phyloP scores from a whole-genome alignment of 2,113 vertebrate species.

The Lontra canadensis region DNA sequence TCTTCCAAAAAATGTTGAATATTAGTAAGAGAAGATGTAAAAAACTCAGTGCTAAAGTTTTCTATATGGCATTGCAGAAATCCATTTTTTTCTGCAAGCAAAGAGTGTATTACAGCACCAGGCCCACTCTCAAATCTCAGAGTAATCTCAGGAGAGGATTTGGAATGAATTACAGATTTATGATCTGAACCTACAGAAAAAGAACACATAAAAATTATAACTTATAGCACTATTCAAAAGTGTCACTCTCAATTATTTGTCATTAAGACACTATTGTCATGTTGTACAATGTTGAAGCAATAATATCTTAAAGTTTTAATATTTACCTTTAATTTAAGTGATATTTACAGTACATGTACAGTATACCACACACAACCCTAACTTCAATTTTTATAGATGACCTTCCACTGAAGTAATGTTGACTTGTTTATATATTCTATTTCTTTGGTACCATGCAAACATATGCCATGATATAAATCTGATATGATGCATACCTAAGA shows the following conservation, averaged over 20 bases:
- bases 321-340: slow-evolving; percentile 1
- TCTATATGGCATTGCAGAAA: slow-evolving; percentile 95
- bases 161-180: slow-evolving; percentile 79
- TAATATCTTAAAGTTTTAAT: background rate
- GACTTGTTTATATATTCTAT: background rate
- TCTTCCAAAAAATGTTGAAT: slow-evolving; percentile 96
- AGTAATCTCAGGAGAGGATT: slow-evolving; percentile 89
- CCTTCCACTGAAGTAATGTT: background rate
- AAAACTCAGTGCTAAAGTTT: slow-evolving; percentile 92
- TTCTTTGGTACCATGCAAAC: background rate
- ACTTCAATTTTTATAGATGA: slow-evolving; percentile 31
- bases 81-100: slow-evolving; percentile 94
- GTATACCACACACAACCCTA: background rate
- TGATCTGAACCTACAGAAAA: slow-evolving; percentile 85
- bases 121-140: slow-evolving; percentile 94
- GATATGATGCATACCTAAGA: background rate
- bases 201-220: slow-evolving; percentile 69
- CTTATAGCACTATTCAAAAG: background rate
- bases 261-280: slow-evolving; percentile 9
- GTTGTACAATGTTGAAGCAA: slow-evolving; percentile 17
- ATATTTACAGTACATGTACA: background rate
- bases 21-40: slow-evolving; percentile 94
- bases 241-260: background rate
- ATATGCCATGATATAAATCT: background rate
- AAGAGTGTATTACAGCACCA: slow-evolving; percentile 89